Evolutionary conservation across 2,797 vertebrate species (phyloP).

Genomic region (Vespertilio murinus): DNA sequence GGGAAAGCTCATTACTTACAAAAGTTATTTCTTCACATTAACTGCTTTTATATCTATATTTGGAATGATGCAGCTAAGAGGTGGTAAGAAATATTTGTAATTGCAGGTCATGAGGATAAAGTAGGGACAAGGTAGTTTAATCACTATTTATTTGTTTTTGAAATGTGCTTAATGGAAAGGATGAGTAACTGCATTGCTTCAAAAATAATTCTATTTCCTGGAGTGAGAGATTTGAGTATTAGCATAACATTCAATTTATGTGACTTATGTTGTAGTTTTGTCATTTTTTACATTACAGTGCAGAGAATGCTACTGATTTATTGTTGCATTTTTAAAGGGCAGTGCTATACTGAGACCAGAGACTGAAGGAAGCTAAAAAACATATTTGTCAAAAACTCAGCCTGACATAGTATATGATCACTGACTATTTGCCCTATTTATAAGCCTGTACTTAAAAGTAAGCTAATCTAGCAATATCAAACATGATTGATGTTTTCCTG

Average conservation of each 20-base stretch:
- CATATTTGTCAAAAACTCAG: constrained; percentile 54
- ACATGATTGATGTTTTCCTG: constrained; percentile 45
- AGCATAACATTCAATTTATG: constrained; percentile 70
- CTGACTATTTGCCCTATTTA: constrained; percentile 44
- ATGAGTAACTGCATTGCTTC: constrained; percentile 58
- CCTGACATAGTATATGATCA: constrained; percentile 52
- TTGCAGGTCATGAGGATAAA: constrained; percentile 61
- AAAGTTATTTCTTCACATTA: constrained; percentile 71
- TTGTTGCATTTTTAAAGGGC: constrained; percentile 65
- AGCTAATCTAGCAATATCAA: constrained; percentile 61
- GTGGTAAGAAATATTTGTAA: constrained; percentile 65
- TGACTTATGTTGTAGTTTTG: constrained; percentile 60
- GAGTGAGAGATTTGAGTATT: constrained; percentile 56
- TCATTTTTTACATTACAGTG: constrained; percentile 61
- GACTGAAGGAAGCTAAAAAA: constrained; percentile 68
- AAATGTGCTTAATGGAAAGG: constrained; percentile 66
- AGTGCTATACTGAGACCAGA: constrained; percentile 44
- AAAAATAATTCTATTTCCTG: constrained; percentile 70
- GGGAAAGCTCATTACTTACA: constrained; percentile 57
- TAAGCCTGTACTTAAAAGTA: constrained; percentile 66
- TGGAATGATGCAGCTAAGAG: constrained; percentile 40
- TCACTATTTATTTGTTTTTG: constrained; percentile 40
- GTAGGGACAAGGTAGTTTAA: constrained; percentile 46
- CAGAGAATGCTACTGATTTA: constrained; percentile 72
- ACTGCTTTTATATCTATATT: constrained; percentile 46